Evolutionary conservation across 2,797 vertebrate genomes (phyloP).

Genomic region (Lutjanus argentimaculatus): DNA sequence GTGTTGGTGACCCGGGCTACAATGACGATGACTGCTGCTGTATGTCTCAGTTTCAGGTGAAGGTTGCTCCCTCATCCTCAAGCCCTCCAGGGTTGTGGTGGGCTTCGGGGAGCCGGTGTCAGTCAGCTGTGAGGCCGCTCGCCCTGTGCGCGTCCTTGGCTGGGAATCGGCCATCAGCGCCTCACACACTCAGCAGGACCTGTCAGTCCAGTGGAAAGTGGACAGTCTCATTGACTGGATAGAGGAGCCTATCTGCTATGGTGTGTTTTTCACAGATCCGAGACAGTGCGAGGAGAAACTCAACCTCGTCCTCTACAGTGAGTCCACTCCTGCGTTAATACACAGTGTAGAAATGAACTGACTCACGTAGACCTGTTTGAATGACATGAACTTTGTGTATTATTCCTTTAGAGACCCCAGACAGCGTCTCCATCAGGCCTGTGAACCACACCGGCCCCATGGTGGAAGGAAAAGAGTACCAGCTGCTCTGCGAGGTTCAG

Average conservation of each 20-base stretch:
- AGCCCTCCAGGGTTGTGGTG: slow-evolving; percentile 86
- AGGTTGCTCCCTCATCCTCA: slow-evolving; percentile 86
- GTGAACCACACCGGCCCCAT: slow-evolving; percentile 86
- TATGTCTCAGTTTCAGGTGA: slow-evolving; percentile 82
- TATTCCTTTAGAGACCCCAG: slow-evolving; percentile 82
- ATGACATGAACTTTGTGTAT: slow-evolving; percentile 29
- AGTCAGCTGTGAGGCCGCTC: slow-evolving; percentile 84
- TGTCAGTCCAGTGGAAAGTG: slow-evolving; percentile 85
- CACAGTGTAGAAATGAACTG: neutral
- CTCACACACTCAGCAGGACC: slow-evolving; percentile 82
- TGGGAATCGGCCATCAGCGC: slow-evolving; percentile 87
- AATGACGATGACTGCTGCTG: slow-evolving; percentile 17
- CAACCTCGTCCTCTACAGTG: slow-evolving; percentile 88
- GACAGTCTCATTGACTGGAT: slow-evolving; percentile 90
- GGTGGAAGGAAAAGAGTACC: slow-evolving; percentile 86
- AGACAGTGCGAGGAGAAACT: slow-evolving; percentile 89
- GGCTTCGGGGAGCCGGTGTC: slow-evolving; percentile 86
- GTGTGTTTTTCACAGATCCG: slow-evolving; percentile 88
- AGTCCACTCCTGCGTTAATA: slow-evolving; percentile 58
- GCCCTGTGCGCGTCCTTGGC: slow-evolving; percentile 86
- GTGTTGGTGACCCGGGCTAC: neutral
- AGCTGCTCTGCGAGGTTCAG: slow-evolving; percentile 88
- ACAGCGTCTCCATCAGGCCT: slow-evolving; percentile 84
- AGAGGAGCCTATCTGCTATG: slow-evolving; percentile 89
- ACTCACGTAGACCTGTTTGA: neutral